phyloP scores from a whole-genome alignment of 1,140 invertebrate species.

The Colletes gigas region DNA sequence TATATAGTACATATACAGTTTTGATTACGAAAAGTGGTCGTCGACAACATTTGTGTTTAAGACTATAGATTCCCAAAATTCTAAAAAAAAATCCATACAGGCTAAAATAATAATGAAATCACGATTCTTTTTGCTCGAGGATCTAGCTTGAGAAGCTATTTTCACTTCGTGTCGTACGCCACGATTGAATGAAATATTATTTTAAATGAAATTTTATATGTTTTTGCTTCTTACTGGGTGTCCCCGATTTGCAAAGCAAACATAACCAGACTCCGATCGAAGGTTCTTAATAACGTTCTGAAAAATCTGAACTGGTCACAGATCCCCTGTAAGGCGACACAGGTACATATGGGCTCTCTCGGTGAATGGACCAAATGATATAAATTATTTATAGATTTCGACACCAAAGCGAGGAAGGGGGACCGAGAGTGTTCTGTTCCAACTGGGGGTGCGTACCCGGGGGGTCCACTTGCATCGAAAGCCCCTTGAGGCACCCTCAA shows the following conservation, averaged over 20 bases:
- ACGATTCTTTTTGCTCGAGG: too few relatives aligned
- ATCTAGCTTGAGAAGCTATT: too few relatives aligned
- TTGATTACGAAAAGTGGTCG: too few relatives aligned
- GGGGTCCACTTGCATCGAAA: slow-evolving; percentile 78
- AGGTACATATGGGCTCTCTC: slow-evolving; percentile 79
- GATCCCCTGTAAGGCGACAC: slow-evolving; percentile 78
- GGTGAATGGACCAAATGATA: slow-evolving; percentile 81
- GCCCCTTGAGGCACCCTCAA: slow-evolving; percentile 75
- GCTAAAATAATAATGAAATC: too few relatives aligned
- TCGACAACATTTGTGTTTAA: too few relatives aligned
- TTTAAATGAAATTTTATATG: too few relatives aligned
- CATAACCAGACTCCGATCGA: background rate
- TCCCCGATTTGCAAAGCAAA: too few relatives aligned
- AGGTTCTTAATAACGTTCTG: slow-evolving; percentile 28
- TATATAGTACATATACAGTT: too few relatives aligned
- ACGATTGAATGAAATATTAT: too few relatives aligned
- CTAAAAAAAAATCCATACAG: too few relatives aligned
- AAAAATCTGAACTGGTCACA: slow-evolving; percentile 51
- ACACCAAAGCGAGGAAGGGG: slow-evolving; percentile 69
- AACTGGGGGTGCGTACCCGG: slow-evolving; percentile 71
- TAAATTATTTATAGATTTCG: slow-evolving; percentile 82
- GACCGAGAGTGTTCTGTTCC: slow-evolving; percentile 62
- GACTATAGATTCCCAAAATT: too few relatives aligned
- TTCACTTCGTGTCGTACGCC: too few relatives aligned
- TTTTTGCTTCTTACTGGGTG: background rate